Conservation (phyloP, 2,888 invertebrate species). For the Ennomos quercinarius region DNA sequence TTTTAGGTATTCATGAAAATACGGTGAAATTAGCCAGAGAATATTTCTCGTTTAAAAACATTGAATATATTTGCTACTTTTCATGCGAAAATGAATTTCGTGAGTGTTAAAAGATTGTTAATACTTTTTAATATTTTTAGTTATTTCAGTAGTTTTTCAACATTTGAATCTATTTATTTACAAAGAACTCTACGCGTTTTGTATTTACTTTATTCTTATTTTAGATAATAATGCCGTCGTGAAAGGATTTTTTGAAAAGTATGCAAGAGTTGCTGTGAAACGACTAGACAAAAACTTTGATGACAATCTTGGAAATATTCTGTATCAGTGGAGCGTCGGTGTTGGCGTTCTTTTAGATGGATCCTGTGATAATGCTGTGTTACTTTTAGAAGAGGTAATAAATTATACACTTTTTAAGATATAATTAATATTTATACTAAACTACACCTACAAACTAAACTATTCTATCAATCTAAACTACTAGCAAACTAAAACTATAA, state of each 20-base stretch:
- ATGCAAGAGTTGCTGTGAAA: conserved; percentile 49
- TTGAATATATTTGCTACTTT: conserved; percentile 55
- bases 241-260: conserved; percentile 31
- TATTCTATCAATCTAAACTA: too few species aligned
- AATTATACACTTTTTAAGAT: background rate
- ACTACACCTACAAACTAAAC: too few species aligned
- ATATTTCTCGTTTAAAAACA: conserved; percentile 54
- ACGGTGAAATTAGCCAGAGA: conserved; percentile 47
- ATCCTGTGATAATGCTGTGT: conserved; percentile 45
- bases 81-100: conserved; percentile 53
- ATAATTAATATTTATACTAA: too few species aligned
- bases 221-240: conserved; percentile 31
- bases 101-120: conserved; percentile 41
- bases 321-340: conserved; percentile 48
- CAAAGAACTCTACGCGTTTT: background rate
- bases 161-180: too few species aligned
- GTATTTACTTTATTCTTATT: background rate
- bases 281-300: conserved; percentile 35
- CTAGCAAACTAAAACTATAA: too few species aligned
- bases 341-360: conserved; percentile 61
- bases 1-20: conserved; percentile 25
- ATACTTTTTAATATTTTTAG: too few species aligned
- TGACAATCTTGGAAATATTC: conserved; percentile 35
- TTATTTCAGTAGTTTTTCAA: too few species aligned
- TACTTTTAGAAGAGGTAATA: conserved; percentile 52